These are phyloP conservation scores for Brachionus plicatilis DNA, from an alignment of 1,140 invertebrate genomes.

Conservation along the genomic window DNA sequence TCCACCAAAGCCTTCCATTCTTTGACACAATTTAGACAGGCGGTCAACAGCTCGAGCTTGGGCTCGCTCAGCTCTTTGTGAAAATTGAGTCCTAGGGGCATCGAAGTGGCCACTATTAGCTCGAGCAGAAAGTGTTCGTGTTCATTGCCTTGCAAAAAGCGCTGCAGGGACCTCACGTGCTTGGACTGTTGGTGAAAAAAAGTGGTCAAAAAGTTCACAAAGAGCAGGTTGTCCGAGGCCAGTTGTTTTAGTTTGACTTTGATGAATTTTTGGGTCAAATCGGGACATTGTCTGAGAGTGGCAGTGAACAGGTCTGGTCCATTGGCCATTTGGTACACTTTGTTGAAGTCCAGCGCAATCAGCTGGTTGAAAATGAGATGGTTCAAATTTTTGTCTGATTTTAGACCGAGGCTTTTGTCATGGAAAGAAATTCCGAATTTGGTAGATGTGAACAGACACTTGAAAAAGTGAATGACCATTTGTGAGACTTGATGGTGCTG, in stretches of 20 bases:
- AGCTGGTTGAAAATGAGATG: conserved; percentile 26
- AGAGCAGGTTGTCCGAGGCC: background rate
- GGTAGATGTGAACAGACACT: background rate
- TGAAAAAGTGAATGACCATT: conserved; percentile 32
- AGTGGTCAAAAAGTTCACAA: background rate
- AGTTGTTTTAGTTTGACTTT: conserved; percentile 26
- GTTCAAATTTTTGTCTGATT: conserved; percentile 15
- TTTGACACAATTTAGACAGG: conserved; percentile 12
- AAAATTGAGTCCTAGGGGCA: background rate
- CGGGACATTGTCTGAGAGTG: background rate
- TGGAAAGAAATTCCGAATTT: conserved; percentile 12
- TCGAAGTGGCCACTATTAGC: background rate
- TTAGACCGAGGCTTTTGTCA: background rate
- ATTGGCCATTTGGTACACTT: background rate
- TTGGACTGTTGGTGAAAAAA: background rate
- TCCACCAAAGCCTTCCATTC: background rate
- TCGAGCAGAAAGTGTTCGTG: background rate
- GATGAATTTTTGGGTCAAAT: conserved; percentile 4
- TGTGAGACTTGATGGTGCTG: background rate
- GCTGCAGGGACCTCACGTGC: background rate
- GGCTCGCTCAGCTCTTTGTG: background rate
- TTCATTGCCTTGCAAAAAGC: background rate
- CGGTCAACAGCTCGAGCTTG: background rate
- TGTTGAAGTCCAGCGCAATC: background rate
- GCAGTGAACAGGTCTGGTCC: background rate